These are phyloP conservation scores for Embidobia sp. DNA, from an alignment of 2,888 invertebrate species.

Conservation along the genomic window DNA sequence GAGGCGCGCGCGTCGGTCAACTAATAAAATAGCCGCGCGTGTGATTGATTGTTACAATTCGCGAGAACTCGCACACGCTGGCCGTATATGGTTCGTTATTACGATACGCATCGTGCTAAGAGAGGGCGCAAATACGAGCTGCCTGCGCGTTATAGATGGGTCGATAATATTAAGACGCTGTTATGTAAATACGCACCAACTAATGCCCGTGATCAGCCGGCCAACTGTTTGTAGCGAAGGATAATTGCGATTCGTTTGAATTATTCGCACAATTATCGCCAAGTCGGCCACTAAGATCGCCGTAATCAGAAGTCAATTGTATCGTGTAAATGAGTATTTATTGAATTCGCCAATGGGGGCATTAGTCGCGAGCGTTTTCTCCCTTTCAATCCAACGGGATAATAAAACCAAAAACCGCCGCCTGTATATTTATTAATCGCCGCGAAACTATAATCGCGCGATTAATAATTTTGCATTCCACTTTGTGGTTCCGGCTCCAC, in stretches of 20 bases:
- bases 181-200: constrained; percentile 24
- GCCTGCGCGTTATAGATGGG: constrained; percentile 23
- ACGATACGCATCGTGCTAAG: constrained; percentile 34
- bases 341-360: background rate
- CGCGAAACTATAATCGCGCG: constrained; percentile 5
- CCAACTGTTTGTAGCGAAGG: constrained; percentile 11
- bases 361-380: too few species aligned
- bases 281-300: background rate
- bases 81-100: constrained; percentile 33
- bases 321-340: constrained; percentile 18
- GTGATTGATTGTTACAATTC: constrained; percentile 38
- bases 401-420: too few species aligned
- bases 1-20: constrained; percentile 7
- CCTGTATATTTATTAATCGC: constrained; percentile 26
- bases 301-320: constrained; percentile 7
- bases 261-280: constrained; percentile 26
- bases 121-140: constrained; percentile 19
- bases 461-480: background rate
- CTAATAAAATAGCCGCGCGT: constrained; percentile 15
- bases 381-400: too few species aligned
- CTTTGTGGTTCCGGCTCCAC: background rate
- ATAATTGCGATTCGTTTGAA: constrained; percentile 24
- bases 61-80: constrained; percentile 15
- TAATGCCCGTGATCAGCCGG: constrained; percentile 11
- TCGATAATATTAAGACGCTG: constrained; percentile 43